phyloP scores from a whole-genome alignment of 2,888 invertebrate species.

The Xestia ashworthii region DNA sequence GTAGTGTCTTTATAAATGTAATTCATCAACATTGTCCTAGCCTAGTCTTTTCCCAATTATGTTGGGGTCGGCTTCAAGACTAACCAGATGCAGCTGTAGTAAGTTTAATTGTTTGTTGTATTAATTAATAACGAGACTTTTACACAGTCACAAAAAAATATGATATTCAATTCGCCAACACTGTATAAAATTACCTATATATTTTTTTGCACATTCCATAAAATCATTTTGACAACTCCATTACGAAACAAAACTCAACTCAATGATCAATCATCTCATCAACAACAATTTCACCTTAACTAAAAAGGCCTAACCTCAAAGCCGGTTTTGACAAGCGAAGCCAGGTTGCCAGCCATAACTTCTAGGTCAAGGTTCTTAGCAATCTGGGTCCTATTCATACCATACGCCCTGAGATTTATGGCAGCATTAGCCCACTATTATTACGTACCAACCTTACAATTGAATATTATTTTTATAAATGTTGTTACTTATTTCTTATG shows the following conservation, averaged over 20 bases:
- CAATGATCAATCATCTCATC: slow-evolving; percentile 32
- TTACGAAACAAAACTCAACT: slow-evolving; percentile 22
- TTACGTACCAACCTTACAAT: slow-evolving; percentile 80
- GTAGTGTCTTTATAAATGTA: too few relatives aligned
- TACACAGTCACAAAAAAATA: background rate
- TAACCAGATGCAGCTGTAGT: too few relatives aligned
- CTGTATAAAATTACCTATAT: too few relatives aligned
- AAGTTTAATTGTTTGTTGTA: too few relatives aligned
- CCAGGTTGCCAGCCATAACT: slow-evolving; percentile 45
- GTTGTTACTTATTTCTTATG: slow-evolving; percentile 66
- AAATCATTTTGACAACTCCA: background rate
- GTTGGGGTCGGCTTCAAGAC: too few relatives aligned
- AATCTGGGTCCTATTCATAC: slow-evolving; percentile 68
- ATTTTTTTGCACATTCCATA: background rate
- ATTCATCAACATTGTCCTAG: too few relatives aligned
- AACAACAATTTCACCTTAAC: slow-evolving; percentile 17
- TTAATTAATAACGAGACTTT: too few relatives aligned
- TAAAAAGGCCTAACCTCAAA: slow-evolving; percentile 45
- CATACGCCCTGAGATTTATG: slow-evolving; percentile 83
- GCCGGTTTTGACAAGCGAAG: slow-evolving; percentile 50
- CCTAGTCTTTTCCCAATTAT: too few relatives aligned
- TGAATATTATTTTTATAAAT: slow-evolving; percentile 82
- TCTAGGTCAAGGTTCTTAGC: slow-evolving; percentile 65
- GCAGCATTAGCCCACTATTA: slow-evolving; percentile 77
- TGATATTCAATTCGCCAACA: too few relatives aligned